Percentiles rank a stretch among this genome's conserved stretches.
Evolutionary conservation across 2,113 vertebrate genomes (phyloP).

Genomic region (Zonotrichia leucophrys): DNA sequence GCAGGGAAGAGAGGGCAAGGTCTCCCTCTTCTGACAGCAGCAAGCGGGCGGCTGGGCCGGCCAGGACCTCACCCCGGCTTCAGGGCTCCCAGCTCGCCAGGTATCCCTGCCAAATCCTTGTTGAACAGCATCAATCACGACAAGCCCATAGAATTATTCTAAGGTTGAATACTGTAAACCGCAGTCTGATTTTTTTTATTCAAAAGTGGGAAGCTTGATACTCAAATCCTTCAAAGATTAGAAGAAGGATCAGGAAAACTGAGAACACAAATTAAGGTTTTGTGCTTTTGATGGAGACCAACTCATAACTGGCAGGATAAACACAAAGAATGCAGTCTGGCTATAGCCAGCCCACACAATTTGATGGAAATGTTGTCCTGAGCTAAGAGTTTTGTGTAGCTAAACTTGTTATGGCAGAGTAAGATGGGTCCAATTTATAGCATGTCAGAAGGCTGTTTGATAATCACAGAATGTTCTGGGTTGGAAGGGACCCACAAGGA

Average conservation of each 20-base stretch:
- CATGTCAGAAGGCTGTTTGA: background rate
- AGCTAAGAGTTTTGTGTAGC: background rate
- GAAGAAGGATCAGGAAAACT: background rate
- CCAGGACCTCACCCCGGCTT: background rate
- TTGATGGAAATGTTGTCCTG: background rate
- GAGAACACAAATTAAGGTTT: background rate
- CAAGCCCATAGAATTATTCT: background rate
- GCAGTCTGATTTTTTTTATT: background rate
- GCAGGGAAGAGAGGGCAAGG: background rate
- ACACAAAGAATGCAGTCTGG: background rate
- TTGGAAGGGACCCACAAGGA: background rate
- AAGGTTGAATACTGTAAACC: background rate
- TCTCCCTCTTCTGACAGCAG: background rate
- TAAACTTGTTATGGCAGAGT: background rate
- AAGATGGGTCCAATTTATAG: background rate
- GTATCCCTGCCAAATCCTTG: background rate
- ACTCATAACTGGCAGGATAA: background rate
- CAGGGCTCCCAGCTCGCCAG: background rate
- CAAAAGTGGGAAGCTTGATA: background rate
- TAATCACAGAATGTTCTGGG: background rate
- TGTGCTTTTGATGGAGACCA: background rate
- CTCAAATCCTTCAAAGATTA: background rate
- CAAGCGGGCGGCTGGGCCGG: accelerated
- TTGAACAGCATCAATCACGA: background rate
- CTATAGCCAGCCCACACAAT: background rate